phyloP scores from a whole-genome alignment of 2,888 invertebrate species.

The Cremastinae sp. region DNA sequence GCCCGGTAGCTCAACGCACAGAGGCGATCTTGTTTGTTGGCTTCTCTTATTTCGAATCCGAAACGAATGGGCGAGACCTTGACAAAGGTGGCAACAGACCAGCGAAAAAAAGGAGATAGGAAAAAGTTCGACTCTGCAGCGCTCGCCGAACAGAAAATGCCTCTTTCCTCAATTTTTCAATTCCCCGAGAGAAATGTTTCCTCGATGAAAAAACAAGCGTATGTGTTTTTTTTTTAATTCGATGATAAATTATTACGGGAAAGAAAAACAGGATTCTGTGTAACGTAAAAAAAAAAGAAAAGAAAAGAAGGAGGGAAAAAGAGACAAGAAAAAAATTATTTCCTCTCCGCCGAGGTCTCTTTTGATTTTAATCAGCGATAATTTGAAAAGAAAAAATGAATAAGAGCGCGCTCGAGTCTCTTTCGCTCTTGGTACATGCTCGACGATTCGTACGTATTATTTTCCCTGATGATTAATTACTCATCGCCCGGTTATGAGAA shows the following conservation, averaged over 20 bases:
- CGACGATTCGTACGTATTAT: slow-evolving; percentile 14
- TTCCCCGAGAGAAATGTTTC: background rate
- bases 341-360: slow-evolving; percentile 3
- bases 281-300: background rate
- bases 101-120: slow-evolving; percentile 3
- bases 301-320: background rate
- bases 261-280: background rate
- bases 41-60: slow-evolving; percentile 40
- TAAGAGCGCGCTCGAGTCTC: background rate
- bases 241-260: slow-evolving; percentile 26
- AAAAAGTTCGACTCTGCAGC: background rate
- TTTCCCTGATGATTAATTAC: slow-evolving; percentile 29
- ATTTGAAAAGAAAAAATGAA: background rate
- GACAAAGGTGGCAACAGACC: slow-evolving; percentile 28
- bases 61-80: slow-evolving; percentile 35
- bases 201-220: background rate
- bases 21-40: slow-evolving; percentile 40
- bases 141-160: background rate
- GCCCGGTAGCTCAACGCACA: slow-evolving; percentile 40
- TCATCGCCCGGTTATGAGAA: slow-evolving; percentile 17
- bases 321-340: slow-evolving; percentile 2
- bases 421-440: background rate
- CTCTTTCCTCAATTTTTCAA: too few relatives aligned
- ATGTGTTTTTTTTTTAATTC: slow-evolving; percentile 12
- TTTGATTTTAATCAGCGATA: slow-evolving; percentile 1